A percentile compares a stretch with the other conserved stretches of the same genome.
Conservation (phyloP, 2,888 invertebrate species). For the Ashinkailepas kermadecensis region DNA sequence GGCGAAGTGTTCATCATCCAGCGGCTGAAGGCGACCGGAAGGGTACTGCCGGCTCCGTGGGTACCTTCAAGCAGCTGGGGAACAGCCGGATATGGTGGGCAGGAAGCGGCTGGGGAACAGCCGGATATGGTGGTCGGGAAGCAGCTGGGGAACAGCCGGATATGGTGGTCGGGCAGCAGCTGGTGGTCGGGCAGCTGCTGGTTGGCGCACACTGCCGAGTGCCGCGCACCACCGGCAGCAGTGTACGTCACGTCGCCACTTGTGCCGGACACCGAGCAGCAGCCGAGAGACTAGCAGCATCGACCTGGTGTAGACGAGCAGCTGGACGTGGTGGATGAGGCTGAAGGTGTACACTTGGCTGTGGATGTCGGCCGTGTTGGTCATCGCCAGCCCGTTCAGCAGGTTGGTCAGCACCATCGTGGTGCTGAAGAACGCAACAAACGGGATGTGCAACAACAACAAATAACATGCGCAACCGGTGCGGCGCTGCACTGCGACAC, state of each 20-base stretch:
- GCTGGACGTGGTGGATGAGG: conserved; percentile 59
- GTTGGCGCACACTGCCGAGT: background rate
- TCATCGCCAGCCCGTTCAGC: conserved; percentile 74
- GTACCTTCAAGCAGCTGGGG: background rate
- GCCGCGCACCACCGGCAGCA: background rate
- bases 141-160: background rate
- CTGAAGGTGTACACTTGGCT: conserved; percentile 70
- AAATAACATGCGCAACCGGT: too few relatives aligned
- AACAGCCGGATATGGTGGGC: background rate
- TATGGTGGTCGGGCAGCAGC: background rate
- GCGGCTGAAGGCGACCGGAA: too few relatives aligned
- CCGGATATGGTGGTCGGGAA: background rate
- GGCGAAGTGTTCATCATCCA: too few relatives aligned
- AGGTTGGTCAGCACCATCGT: conserved; percentile 74
- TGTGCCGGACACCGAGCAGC: too few relatives aligned
- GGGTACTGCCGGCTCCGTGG: background rate
- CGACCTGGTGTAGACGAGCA: conserved; percentile 64
- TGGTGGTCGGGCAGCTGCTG: background rate
- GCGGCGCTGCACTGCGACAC: too few relatives aligned
- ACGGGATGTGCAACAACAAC: too few relatives aligned
- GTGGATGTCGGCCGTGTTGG: conserved; percentile 66
- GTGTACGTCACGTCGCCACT: too few relatives aligned
- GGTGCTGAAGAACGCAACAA: conserved; percentile 69
- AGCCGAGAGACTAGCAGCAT: conserved; percentile 58
- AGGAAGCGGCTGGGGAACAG: background rate